Conservation (phyloP, 2,797 vertebrate species). For the Ptychadena robeensis region DNA sequence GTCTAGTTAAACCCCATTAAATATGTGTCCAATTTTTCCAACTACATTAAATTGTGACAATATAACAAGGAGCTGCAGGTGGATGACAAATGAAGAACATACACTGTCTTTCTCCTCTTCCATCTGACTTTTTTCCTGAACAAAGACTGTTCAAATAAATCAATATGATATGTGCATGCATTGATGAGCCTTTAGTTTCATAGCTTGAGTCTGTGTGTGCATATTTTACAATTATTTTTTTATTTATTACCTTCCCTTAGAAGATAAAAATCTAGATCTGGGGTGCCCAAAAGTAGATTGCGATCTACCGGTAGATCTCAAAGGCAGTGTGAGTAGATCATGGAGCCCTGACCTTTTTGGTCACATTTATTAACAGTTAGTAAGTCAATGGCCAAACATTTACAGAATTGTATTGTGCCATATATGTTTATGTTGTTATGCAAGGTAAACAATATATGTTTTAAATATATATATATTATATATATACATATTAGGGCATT, state of each 20-base stretch:
- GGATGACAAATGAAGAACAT: constrained; percentile 34
- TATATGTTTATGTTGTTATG: too few species aligned
- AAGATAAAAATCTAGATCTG: too few species aligned
- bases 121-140: not conserved
- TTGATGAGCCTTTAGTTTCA: not conserved
- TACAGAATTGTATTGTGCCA: too few species aligned
- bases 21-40: constrained; percentile 37
- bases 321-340: too few species aligned
- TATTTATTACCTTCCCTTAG: not conserved
- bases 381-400: too few species aligned
- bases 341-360: too few species aligned
- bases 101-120: constrained; percentile 4
- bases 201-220: not conserved
- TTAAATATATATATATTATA: too few species aligned
- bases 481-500: too few species aligned
- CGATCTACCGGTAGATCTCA: too few species aligned
- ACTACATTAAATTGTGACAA: constrained; percentile 36
- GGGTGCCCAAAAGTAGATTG: too few species aligned
- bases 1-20: constrained; percentile 42
- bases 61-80: constrained; percentile 32
- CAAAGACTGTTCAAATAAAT: constrained; percentile 10
- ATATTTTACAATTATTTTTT: not conserved
- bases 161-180: not conserved
- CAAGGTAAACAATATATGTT: too few species aligned
- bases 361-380: too few species aligned